A percentile compares a stretch with the other conserved stretches of the same genome.
Evolutionary conservation across 2,113 vertebrate genomes (phyloP).

Genomic region (Hydrochoerus hydrochaeris): DNA sequence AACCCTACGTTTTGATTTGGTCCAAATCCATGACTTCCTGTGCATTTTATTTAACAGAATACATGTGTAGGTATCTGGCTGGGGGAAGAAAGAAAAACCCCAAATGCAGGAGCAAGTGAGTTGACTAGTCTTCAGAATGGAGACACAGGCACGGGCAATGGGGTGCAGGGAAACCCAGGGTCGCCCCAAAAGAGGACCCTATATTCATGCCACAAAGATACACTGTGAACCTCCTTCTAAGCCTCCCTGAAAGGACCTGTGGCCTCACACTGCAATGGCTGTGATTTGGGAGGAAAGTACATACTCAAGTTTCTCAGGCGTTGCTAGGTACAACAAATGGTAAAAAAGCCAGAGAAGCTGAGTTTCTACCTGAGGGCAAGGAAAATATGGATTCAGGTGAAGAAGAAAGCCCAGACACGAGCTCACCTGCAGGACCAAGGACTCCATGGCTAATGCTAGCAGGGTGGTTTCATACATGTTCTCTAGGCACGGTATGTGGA

Average conservation of each 20-base stretch:
- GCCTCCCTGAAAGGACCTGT: too few relatives aligned
- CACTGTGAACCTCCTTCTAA: background rate
- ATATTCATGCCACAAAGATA: background rate
- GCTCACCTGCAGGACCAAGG: accelerated
- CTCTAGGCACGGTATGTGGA: accelerated
- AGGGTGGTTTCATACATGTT: accelerated
- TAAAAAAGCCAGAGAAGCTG: background rate
- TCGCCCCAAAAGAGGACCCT: background rate
- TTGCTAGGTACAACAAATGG: background rate
- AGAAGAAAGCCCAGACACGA: accelerated
- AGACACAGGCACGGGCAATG: background rate
- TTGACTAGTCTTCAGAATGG: background rate
- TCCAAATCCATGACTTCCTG: too few relatives aligned
- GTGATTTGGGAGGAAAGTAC: background rate
- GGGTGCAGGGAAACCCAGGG: background rate
- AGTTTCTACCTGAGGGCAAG: background rate
- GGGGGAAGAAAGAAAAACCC: background rate
- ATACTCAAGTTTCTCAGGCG: background rate
- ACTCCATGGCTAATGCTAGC: accelerated
- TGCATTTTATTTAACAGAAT: too few relatives aligned
- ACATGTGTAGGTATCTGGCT: too few relatives aligned
- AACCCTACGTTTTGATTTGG: too few relatives aligned
- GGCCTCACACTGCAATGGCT: background rate
- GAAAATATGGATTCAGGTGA: accelerated
- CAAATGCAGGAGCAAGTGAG: background rate